Conservation (phyloP, 2,888 invertebrate genomes). For the Tetropium fuscum region DNA sequence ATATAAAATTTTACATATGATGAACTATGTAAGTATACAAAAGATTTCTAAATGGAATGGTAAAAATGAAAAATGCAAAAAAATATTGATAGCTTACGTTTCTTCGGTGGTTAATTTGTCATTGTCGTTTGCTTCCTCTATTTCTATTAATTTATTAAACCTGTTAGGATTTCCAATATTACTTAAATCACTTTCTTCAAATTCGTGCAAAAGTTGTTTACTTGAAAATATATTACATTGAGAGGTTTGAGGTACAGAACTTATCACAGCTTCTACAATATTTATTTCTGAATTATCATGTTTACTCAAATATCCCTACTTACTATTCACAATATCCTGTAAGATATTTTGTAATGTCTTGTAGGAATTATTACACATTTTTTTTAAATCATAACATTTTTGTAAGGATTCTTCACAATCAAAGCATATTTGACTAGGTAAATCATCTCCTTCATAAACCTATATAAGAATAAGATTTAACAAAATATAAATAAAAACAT, state of each 20-base stretch:
- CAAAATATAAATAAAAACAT: neutral
- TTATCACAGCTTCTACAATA: neutral
- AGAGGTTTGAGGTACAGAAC: neutral
- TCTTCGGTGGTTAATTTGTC: neutral
- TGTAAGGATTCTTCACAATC: conserved; percentile 46
- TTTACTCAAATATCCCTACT: neutral
- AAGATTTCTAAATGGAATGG: too few species aligned
- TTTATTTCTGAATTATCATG: neutral
- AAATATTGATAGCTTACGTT: conserved; percentile 5
- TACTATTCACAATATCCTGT: conserved; percentile 1
- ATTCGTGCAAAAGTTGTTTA: conserved; percentile 15
- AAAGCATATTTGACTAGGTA: conserved; percentile 50
- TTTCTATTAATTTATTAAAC: neutral
- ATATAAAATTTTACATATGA: too few species aligned
- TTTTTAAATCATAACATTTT: conserved; percentile 51
- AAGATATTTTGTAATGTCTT: conserved; percentile 32
- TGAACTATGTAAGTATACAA: neutral
- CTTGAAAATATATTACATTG: conserved; percentile 1
- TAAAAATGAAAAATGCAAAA: too few species aligned
- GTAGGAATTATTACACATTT: conserved; percentile 50
- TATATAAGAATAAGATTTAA: conserved; percentile 26
- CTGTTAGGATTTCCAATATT: neutral
- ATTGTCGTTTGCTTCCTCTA: conserved; percentile 7
- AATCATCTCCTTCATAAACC: conserved; percentile 43
- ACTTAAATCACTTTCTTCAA: conserved; percentile 1